Conservation (phyloP, 2,797 vertebrate genomes). For the Parauchenoglanis ngamensis region DNA sequence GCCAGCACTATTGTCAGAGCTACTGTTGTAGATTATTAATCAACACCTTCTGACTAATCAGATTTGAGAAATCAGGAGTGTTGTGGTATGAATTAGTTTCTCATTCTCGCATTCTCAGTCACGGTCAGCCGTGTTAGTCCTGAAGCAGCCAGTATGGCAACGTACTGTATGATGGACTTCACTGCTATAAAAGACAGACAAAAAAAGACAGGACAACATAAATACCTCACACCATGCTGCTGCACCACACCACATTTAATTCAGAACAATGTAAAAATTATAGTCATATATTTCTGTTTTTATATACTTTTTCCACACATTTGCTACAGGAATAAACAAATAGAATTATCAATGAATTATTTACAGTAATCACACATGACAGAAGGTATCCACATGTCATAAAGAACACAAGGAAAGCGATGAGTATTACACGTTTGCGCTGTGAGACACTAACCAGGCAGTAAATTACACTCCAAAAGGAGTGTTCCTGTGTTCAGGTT, state of each 20-base stretch:
- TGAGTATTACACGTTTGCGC: slow-evolving; percentile 35
- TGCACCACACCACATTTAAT: slow-evolving; percentile 96
- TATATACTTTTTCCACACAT: slow-evolving; percentile 75
- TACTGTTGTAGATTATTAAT: neutral
- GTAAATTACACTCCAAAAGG: slow-evolving; percentile 41
- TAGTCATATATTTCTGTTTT: slow-evolving; percentile 68
- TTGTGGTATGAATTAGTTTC: neutral
- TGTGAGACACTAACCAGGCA: slow-evolving; percentile 39
- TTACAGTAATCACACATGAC: slow-evolving; percentile 73
- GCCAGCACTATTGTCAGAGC: neutral
- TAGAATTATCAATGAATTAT: slow-evolving; percentile 68
- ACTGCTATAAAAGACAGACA: neutral
- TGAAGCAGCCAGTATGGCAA: neutral
- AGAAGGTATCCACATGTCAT: slow-evolving; percentile 58
- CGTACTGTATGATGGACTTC: neutral
- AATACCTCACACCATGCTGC: slow-evolving; percentile 68
- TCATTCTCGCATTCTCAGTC: neutral
- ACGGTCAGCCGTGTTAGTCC: neutral
- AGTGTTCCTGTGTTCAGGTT: slow-evolving; percentile 25
- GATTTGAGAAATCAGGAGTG: neutral
- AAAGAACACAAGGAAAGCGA: slow-evolving; percentile 60
- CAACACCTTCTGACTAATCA: neutral
- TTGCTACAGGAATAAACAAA: slow-evolving; percentile 79
- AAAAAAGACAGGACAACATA: slow-evolving; percentile 20
- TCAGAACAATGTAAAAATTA: slow-evolving; percentile 92